Conservation (phyloP, 1,140 invertebrate genomes). For the Drosophila azteca region DNA sequence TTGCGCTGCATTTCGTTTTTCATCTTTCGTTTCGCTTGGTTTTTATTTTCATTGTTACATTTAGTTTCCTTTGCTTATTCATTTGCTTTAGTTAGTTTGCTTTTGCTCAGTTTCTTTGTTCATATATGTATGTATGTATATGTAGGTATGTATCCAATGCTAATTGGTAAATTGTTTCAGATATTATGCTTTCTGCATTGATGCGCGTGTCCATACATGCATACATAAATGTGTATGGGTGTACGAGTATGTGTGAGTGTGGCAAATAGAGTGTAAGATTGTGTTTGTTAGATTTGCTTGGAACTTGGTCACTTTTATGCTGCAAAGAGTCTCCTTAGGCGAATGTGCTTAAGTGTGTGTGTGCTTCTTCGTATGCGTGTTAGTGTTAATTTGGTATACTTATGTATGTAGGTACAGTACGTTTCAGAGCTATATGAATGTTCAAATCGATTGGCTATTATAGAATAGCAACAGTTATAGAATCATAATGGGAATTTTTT, state of each 20-base stretch:
- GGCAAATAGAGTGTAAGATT: slow-evolving; percentile 26
- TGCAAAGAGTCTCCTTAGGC: slow-evolving; percentile 29
- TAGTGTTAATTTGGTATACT: slow-evolving; percentile 30
- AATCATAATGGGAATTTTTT: neutral
- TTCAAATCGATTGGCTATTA: neutral
- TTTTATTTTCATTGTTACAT: slow-evolving; percentile 40
- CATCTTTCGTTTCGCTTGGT: slow-evolving; percentile 22
- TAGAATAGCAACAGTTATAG: no score
- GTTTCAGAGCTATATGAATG: slow-evolving; percentile 15
- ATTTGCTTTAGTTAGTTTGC: slow-evolving; percentile 72
- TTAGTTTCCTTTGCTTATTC: slow-evolving; percentile 45
- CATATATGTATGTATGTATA: no score
- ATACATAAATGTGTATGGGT: slow-evolving; percentile 10
- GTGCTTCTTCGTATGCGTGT: slow-evolving; percentile 16
- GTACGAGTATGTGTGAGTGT: slow-evolving; percentile 18
- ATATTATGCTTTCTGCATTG: slow-evolving; percentile 63
- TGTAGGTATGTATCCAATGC: slow-evolving; percentile 68
- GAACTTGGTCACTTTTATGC: slow-evolving; percentile 57
- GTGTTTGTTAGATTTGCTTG: slow-evolving; percentile 59
- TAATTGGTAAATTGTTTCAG: slow-evolving; percentile 72
- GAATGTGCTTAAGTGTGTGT: slow-evolving; percentile 21
- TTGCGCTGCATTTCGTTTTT: slow-evolving; percentile 48
- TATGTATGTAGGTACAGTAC: slow-evolving; percentile 29
- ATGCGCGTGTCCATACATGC: slow-evolving; percentile 49
- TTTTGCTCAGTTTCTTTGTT: slow-evolving; percentile 61